phyloP scores from a whole-genome alignment of 2,797 vertebrate genomes.

The Mycteria americana region DNA sequence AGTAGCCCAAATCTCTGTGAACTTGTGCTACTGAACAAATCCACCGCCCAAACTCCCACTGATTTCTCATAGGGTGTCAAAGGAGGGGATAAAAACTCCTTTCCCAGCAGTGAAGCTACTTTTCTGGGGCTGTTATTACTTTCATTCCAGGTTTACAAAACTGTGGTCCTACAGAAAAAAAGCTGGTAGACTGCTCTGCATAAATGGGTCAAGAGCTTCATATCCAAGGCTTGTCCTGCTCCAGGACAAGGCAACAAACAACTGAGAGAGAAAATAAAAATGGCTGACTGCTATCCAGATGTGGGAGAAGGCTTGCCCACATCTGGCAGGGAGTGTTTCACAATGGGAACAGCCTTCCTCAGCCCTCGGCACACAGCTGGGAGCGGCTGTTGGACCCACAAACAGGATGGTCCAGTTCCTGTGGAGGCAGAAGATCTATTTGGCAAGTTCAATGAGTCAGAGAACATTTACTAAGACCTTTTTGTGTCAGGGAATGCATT shows the following conservation, averaged over 20 bases:
- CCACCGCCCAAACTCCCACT: not conserved
- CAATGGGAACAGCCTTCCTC: constrained; percentile 7
- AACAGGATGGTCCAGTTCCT: constrained; percentile 59
- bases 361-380: not conserved
- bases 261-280: not conserved
- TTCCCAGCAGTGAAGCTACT: not conserved
- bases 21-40: not conserved
- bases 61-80: not conserved
- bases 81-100: not conserved
- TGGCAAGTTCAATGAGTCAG: constrained; percentile 4
- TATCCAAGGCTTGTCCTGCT: not conserved
- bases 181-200: not conserved
- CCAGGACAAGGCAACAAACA: not conserved
- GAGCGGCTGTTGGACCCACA: not conserved
- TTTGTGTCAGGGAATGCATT: not conserved
- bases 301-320: constrained; percentile 14
- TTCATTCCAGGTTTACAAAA: not conserved
- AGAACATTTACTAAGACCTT: not conserved
- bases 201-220: not conserved
- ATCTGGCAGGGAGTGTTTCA: constrained; percentile 35
- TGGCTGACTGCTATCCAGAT: constrained; percentile 8
- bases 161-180: not conserved
- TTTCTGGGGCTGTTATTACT: not conserved
- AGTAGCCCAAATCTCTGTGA: not conserved
- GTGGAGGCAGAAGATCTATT: constrained; percentile 6